Percentiles rank a stretch among this genome's conserved stretches.
Evolutionary conservation across 2,113 vertebrate species (phyloP).

Genomic region (Mesembrinibis cayennensis): DNA sequence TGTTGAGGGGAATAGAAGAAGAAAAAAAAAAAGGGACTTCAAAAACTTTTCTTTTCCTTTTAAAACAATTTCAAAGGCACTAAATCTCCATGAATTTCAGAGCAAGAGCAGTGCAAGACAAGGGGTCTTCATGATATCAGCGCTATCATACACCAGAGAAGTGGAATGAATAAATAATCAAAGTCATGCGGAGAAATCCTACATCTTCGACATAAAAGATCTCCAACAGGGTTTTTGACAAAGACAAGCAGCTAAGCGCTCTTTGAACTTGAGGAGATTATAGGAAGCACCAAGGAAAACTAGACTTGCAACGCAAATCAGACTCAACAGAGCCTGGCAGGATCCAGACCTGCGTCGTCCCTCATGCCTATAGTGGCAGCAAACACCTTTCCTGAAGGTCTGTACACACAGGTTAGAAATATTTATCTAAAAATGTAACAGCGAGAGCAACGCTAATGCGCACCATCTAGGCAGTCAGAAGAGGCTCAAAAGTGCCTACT

Average conservation of each 20-base stretch:
- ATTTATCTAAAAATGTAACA: constrained; percentile 58
- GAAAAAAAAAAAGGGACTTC: constrained; percentile 71
- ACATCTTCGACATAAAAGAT: constrained; percentile 95
- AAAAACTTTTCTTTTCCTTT: constrained; percentile 75
- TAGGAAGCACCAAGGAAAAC: constrained; percentile 79
- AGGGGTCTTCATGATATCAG: constrained; percentile 79
- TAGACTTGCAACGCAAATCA: constrained; percentile 76
- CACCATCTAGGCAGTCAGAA: constrained; percentile 35
- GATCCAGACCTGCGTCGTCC: constrained; percentile 50
- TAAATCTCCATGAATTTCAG: constrained; percentile 85
- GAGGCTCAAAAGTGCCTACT: constrained; percentile 34
- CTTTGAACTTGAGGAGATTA: constrained; percentile 91
- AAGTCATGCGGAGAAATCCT: constrained; percentile 89
- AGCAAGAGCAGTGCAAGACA: constrained; percentile 79
- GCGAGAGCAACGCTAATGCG: neutral
- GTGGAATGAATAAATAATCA: constrained; percentile 97
- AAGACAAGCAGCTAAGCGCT: constrained; percentile 89
- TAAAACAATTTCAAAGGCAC: constrained; percentile 81
- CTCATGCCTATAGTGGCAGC: constrained; percentile 39
- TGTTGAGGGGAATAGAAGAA: constrained; percentile 70
- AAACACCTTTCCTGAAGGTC: constrained; percentile 51
- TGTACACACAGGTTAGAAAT: constrained; percentile 18
- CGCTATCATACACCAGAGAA: constrained; percentile 86
- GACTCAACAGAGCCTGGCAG: constrained; percentile 78
- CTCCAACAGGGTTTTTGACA: constrained; percentile 91